Conservation (phyloP, 2,888 invertebrate genomes). For the Ptychoptera contaminata region DNA sequence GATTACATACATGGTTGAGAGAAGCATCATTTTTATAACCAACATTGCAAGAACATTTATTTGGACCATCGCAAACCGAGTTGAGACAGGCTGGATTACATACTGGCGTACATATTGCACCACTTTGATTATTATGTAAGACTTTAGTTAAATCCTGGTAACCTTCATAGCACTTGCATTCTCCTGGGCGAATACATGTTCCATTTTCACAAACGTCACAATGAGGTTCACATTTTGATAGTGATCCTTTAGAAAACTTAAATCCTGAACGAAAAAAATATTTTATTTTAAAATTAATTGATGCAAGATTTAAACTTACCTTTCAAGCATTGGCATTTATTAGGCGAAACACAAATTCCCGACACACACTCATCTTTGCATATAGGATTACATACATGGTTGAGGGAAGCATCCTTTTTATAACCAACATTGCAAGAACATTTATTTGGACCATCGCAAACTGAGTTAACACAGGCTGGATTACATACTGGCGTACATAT, state of each 20-base stretch:
- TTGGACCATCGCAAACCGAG: no score
- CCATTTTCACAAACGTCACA: slow-evolving; percentile 34
- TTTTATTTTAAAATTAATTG: no score
- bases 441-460: slow-evolving; percentile 19
- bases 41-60: no score
- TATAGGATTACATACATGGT: not conserved
- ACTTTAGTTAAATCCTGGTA: slow-evolving; percentile 17
- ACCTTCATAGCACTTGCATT: slow-evolving; percentile 40
- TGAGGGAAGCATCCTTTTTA: slow-evolving; percentile 5
- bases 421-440: slow-evolving; percentile 21
- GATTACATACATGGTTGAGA: no score
- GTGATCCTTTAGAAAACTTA: not conserved
- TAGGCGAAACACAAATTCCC: not conserved
- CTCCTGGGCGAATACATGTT: slow-evolving; percentile 40
- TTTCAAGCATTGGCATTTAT: not conserved
- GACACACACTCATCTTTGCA: not conserved
- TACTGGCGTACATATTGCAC: not conserved
- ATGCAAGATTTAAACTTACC: not conserved
- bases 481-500: slow-evolving; percentile 5
- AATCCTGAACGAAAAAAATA: not conserved
- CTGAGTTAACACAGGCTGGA: slow-evolving; percentile 3
- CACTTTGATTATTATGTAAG: no score
- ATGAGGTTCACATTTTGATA: slow-evolving; percentile 22
- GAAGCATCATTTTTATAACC: no score
- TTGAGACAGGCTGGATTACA: not conserved